Evolutionary conservation across 2,113 vertebrate genomes (phyloP).

Genomic region (Hucho hucho): DNA sequence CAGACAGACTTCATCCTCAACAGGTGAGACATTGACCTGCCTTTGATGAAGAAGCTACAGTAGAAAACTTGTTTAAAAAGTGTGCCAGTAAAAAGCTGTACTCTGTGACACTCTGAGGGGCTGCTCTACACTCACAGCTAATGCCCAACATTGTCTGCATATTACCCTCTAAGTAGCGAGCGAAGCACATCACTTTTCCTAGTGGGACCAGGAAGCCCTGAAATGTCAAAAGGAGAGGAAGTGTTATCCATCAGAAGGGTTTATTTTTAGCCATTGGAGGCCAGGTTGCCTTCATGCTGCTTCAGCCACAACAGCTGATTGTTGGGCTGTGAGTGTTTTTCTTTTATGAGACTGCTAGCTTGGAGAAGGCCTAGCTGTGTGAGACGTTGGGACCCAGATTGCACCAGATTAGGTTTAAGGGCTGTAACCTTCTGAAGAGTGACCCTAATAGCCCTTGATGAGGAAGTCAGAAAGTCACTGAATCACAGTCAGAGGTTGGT

Average conservation of each 20-base stretch:
- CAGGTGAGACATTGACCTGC: too few relatives aligned
- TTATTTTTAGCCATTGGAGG: conserved; percentile 53
- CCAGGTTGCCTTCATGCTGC: conserved; percentile 32
- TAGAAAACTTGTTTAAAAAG: too few relatives aligned
- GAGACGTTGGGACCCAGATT: conserved; percentile 36
- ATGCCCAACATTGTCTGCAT: too few relatives aligned
- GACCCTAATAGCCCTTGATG: conserved; percentile 34
- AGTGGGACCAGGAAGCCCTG: conserved; percentile 22
- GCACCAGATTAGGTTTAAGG: conserved; percentile 46
- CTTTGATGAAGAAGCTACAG: too few relatives aligned
- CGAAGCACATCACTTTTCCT: neutral
- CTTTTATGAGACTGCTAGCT: conserved; percentile 20
- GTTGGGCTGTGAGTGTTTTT: neutral
- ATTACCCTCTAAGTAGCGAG: too few relatives aligned
- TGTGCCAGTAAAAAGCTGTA: too few relatives aligned
- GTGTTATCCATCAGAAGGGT: conserved; percentile 31
- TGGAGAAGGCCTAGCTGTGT: conserved; percentile 6
- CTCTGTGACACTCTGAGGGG: too few relatives aligned
- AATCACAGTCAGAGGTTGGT: too few relatives aligned
- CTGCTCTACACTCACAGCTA: too few relatives aligned
- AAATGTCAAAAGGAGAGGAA: conserved; percentile 42
- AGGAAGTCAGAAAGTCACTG: too few relatives aligned
- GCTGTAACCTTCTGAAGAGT: conserved; percentile 17
- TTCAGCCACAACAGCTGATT: conserved; percentile 19
- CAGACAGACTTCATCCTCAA: too few relatives aligned